Evolutionary conservation across 2,888 invertebrate species (phyloP).

Genomic region (Aspidapion aeneum): DNA sequence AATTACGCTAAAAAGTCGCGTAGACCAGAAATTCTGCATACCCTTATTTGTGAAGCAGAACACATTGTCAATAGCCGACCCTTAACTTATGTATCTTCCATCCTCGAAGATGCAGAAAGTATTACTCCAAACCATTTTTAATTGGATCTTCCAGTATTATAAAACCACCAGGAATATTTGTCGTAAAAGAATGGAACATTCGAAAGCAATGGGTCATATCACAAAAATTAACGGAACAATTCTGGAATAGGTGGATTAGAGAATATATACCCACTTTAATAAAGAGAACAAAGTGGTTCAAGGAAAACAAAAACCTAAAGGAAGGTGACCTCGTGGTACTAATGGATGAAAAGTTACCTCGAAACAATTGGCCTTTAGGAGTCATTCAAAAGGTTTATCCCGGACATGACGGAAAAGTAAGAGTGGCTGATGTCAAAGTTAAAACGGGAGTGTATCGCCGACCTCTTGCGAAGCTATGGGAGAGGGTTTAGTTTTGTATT

Average conservation of each 20-base stretch:
- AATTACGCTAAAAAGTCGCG: constrained; percentile 2
- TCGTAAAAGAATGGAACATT: neutral
- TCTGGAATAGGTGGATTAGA: too few species aligned
- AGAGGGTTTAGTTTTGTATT: neutral
- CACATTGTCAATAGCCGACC: constrained; percentile 14
- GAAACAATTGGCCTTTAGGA: too few species aligned
- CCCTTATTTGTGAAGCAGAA: constrained; percentile 7
- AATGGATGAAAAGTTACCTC: neutral
- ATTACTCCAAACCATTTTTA: constrained; percentile 8
- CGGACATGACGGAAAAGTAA: neutral
- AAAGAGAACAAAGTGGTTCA: neutral
- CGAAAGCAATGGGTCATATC: too few species aligned
- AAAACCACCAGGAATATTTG: neutral
- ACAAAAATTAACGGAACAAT: too few species aligned
- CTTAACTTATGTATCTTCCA: constrained; percentile 10
- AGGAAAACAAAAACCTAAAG: neutral
- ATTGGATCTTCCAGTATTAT: too few species aligned
- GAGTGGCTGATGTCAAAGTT: neutral
- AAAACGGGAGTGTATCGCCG: neutral
- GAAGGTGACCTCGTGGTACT: neutral
- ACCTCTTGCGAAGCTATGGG: neutral
- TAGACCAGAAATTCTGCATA: constrained; percentile 9
- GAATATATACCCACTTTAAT: too few species aligned
- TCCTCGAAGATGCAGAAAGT: constrained; percentile 6
- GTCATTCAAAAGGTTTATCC: neutral